Conservation (phyloP, 2,888 invertebrate species). For the Oscheius sp. region DNA sequence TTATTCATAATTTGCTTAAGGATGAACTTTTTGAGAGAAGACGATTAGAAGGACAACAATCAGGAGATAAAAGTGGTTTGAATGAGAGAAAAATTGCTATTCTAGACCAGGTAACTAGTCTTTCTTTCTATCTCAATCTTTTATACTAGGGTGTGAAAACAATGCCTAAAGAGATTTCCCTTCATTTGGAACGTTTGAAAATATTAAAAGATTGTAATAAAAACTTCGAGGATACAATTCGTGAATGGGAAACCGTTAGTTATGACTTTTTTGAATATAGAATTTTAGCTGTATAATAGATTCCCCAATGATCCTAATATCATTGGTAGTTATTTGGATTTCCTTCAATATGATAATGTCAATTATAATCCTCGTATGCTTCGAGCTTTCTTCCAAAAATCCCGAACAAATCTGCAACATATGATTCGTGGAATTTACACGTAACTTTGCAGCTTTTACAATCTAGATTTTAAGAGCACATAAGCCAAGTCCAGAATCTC, state of each 20-base stretch:
- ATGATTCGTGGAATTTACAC: background rate
- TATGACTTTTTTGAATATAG: background rate
- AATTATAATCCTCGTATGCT: background rate
- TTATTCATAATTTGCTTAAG: background rate
- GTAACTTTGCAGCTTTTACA: background rate
- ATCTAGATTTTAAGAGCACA: slow-evolving; percentile 21
- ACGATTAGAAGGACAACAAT: background rate
- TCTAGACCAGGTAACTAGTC: slow-evolving; percentile 3
- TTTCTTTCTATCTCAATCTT: background rate
- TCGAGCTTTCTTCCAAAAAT: background rate
- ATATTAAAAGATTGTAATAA: slow-evolving; percentile 6
- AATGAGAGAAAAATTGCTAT: slow-evolving; percentile 23
- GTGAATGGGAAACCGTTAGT: slow-evolving; percentile 7
- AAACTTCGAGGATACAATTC: background rate
- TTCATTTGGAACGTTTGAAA: background rate
- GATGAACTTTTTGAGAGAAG: slow-evolving; percentile 4
- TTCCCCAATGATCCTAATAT: background rate
- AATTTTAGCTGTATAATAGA: background rate
- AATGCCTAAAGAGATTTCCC: background rate
- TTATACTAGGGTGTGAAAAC: slow-evolving; percentile 9
- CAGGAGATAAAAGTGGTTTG: background rate
- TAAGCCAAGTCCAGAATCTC: too few relatives aligned
- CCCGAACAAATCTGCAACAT: background rate
- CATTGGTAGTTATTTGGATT: slow-evolving; percentile 2
- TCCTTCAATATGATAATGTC: slow-evolving; percentile 10